A percentile compares a stretch with the other conserved stretches of the same genome.
Conservation (phyloP, 2,113 vertebrate species). For the Aphyosemion australe region DNA sequence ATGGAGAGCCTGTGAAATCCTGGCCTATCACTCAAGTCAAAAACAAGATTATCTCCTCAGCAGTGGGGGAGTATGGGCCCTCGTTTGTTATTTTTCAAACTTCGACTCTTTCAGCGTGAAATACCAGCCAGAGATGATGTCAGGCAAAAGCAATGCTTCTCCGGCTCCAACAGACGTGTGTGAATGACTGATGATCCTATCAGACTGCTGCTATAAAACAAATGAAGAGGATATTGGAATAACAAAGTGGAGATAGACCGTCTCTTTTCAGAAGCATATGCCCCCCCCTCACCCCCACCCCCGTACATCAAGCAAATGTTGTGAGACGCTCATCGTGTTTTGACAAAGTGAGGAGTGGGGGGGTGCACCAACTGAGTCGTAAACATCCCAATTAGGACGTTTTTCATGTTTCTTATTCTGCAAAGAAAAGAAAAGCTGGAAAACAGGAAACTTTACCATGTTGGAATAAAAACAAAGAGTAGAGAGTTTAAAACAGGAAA, state of each 20-base stretch:
- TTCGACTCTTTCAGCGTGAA: conserved; percentile 45
- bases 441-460: too few species aligned
- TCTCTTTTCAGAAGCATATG: conserved; percentile 47
- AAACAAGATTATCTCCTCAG: conserved; percentile 68
- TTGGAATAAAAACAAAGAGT: too few species aligned
- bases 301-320: conserved; percentile 63
- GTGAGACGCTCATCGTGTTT: conserved; percentile 46
- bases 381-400: conserved; percentile 31
- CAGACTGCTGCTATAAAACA: conserved; percentile 40
- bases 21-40: conserved; percentile 63
- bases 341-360: conserved; percentile 16
- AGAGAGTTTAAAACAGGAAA: too few species aligned
- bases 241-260: conserved; percentile 57
- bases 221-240: conserved; percentile 63
- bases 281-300: conserved; percentile 41
- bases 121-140: conserved; percentile 52
- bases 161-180: conserved; percentile 47
- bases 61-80: conserved; percentile 30
- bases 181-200: conserved; percentile 67
- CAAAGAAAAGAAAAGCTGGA: too few species aligned
- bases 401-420: neutral
- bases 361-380: conserved; percentile 5
- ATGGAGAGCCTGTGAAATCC: conserved; percentile 65
- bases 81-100: conserved; percentile 60
- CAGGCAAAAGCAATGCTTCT: conserved; percentile 59